A percentile compares a stretch with the other conserved stretches of the same genome.
Evolutionary conservation across 1,140 invertebrate genomes (phyloP).

Genomic region (Ptiloglossa arizonensis): DNA sequence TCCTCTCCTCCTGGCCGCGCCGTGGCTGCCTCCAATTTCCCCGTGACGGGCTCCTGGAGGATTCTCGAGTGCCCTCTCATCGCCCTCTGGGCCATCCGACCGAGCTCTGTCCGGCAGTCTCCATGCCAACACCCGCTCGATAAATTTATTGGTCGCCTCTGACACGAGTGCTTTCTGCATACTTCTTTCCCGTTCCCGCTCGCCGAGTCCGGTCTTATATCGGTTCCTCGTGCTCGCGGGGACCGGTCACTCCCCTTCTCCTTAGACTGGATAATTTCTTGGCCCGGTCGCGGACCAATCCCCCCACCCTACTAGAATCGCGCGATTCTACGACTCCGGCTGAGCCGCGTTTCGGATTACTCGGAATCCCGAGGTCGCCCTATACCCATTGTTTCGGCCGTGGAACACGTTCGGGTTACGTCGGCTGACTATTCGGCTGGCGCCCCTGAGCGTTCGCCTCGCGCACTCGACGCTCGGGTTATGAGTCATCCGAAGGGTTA

Average conservation of each 20-base stretch:
- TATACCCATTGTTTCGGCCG: too few relatives aligned
- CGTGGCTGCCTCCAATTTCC: conserved; percentile 77
- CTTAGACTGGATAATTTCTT: conserved; percentile 41
- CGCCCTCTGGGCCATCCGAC: conserved; percentile 78
- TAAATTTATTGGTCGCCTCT: conserved; percentile 82
- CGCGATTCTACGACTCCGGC: too few relatives aligned
- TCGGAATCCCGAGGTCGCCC: too few relatives aligned
- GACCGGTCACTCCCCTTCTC: too few relatives aligned
- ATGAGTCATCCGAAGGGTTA: too few relatives aligned
- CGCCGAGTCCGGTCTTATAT: conserved; percentile 1
- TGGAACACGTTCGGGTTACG: too few relatives aligned
- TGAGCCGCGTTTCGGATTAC: too few relatives aligned
- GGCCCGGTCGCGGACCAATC: conserved; percentile 28
- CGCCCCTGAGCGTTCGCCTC: too few relatives aligned
- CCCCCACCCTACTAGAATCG: too few relatives aligned
- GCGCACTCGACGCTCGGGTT: too few relatives aligned
- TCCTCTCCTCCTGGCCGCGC: conserved; percentile 51
- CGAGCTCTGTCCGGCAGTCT: conserved; percentile 81
- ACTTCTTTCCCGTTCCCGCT: conserved; percentile 48
- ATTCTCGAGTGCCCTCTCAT: conserved; percentile 81
- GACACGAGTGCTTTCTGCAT: conserved; percentile 68
- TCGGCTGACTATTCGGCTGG: too few relatives aligned
- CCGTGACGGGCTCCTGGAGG: conserved; percentile 80
- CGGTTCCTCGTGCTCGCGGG: not conserved
- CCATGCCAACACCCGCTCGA: conserved; percentile 82